Conservation (phyloP, 2,797 vertebrate genomes). For the Bryconaethiops microstoma region DNA sequence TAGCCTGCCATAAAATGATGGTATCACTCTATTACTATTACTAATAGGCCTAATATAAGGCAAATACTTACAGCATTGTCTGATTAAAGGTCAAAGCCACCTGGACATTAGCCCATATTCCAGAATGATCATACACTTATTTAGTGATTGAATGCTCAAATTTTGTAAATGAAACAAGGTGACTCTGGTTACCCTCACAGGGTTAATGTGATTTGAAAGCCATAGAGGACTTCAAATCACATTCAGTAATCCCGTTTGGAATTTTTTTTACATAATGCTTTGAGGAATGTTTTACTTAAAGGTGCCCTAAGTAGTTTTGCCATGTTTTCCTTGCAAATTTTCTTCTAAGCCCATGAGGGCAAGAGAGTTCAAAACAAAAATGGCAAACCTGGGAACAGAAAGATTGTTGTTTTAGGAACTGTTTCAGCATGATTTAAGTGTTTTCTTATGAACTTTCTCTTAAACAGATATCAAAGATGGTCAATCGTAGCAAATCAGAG, state of each 20-base stretch:
- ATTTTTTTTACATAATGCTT: constrained; percentile 41
- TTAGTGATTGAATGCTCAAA: background rate
- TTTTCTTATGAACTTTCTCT: background rate
- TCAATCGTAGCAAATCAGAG: background rate
- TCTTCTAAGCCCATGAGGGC: background rate
- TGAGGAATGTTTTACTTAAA: constrained; percentile 17
- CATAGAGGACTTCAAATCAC: background rate
- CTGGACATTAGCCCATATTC: background rate
- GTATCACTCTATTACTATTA: background rate
- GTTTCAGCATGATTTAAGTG: background rate
- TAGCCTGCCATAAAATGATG: constrained; percentile 8
- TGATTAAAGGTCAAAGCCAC: constrained; percentile 32
- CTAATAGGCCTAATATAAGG: background rate
- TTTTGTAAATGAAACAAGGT: background rate
- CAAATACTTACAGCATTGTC: background rate
- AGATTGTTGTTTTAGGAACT: background rate
- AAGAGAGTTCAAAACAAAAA: background rate
- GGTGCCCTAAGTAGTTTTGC: background rate
- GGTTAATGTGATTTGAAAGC: constrained; percentile 21
- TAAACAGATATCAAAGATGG: background rate
- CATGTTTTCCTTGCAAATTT: constrained; percentile 3
- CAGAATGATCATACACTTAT: background rate
- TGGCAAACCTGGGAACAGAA: background rate
- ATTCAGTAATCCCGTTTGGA: constrained; percentile 21
- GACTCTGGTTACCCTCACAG: constrained; percentile 11